Evolutionary conservation across 2,797 vertebrate genomes (phyloP).

Genomic region (Parotocinclus haroldoi): DNA sequence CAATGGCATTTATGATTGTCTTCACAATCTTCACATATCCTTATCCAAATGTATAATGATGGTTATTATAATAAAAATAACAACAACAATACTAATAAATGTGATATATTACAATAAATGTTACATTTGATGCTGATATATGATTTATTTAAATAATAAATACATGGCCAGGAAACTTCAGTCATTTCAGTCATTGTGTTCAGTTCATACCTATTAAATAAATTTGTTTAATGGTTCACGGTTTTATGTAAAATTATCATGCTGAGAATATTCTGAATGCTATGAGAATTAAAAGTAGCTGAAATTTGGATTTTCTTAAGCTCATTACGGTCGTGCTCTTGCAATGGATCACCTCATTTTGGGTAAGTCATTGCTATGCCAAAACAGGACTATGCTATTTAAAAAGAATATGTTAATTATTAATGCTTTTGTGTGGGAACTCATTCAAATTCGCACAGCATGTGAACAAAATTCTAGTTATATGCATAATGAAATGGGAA

Average conservation of each 20-base stretch:
- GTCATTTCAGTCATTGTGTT: conserved; percentile 30
- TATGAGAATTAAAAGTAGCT: conserved; percentile 51
- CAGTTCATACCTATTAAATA: conserved; percentile 24
- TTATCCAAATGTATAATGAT: too few species aligned
- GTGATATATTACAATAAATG: too few species aligned
- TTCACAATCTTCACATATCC: too few species aligned
- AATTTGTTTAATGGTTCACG: conserved; percentile 31
- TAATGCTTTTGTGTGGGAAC: conserved; percentile 57
- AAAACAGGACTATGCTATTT: conserved; percentile 57
- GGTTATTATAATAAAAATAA: background rate
- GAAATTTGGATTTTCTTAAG: conserved; percentile 63
- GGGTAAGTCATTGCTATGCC: conserved; percentile 57
- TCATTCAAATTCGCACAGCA: conserved; percentile 50
- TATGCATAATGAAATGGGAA: conserved; percentile 46
- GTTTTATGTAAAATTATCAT: conserved; percentile 49
- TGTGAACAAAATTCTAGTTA: conserved; percentile 52
- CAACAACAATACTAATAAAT: background rate
- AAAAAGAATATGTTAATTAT: conserved; percentile 65
- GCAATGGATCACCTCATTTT: conserved; percentile 58
- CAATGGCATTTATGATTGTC: too few species aligned
- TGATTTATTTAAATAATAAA: conserved; percentile 16
- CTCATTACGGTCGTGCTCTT: conserved; percentile 64
- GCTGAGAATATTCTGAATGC: conserved; percentile 47
- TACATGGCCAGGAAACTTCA: conserved; percentile 5
- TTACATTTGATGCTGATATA: too few species aligned